Evolutionary conservation across 1,140 invertebrate genomes (phyloP), one percentile per base, ranked within the genome.

Genomic region (Pseudomyrmex sp.): DNA sequence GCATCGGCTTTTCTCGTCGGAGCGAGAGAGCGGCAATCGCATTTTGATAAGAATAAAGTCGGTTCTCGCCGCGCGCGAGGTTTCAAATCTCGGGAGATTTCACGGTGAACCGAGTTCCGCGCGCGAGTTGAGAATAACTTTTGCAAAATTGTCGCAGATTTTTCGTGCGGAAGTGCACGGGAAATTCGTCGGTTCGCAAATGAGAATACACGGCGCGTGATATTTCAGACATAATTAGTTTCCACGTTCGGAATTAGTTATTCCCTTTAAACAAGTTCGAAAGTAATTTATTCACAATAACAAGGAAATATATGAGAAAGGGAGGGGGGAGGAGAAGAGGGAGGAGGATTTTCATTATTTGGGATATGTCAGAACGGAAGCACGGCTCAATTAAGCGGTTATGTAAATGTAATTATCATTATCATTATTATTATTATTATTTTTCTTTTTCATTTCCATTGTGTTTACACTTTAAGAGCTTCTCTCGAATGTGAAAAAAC

Each of bases 1-100:
- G 74, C 74, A 77, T 26, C 50, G 18, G 48, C 12, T 77, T 66
- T 44, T 35, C 35, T 68, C 18, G 50, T 77, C 54, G 75, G 63
- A 13, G 52, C 35, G 35, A 35, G 5, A 35, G 35, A 35, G 35
- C 35, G 48, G 44, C 63, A 15, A 56, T 48, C 62, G 18, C 50
- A 46, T 77, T 77, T 77, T 46, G 9, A 54, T 56, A n/a, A 26
- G 65, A 69, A 77, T 58, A 58, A 56, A 77, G 26, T 2, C 35
- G 52, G 9, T 62, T 35, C 75, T 63, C 59, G 8, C 13, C n/a
- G 44, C n/a, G n/a, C 2, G 9, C 0, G 18, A 12, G 12, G 1
- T 52, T 52, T 20, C 26, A 44, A 56, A 77, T 68, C 63, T 68
- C 48, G 18, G 12, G 63, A 23, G 50, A 68, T 77, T 48, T 48